Evolutionary conservation across 1,140 invertebrate genomes (phyloP).

Genomic region (Trichoplusia ni): DNA sequence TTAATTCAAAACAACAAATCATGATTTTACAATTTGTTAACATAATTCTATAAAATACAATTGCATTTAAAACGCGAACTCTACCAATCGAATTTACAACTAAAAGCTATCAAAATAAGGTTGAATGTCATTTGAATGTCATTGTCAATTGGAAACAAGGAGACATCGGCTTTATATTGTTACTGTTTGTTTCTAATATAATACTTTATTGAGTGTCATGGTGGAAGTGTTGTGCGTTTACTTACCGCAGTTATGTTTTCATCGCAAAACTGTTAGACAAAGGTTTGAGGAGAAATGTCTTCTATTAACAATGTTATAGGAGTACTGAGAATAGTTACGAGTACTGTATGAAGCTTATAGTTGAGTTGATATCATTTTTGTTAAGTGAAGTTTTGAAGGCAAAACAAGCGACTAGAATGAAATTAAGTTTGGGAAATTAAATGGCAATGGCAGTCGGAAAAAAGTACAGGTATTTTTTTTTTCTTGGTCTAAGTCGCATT

Average conservation of each 20-base stretch:
- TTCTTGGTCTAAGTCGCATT: no score
- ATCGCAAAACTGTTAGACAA: background rate
- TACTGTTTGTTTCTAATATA: constrained; percentile 25
- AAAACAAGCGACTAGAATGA: no score
- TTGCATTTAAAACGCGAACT: background rate
- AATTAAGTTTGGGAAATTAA: no score
- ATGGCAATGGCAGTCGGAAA: no score
- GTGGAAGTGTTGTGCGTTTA: constrained; percentile 2
- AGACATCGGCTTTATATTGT: constrained; percentile 2
- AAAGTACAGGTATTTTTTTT: no score
- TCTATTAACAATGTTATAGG: no score
- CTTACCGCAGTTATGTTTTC: background rate
- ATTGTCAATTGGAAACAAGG: constrained; percentile 15
- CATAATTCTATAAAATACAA: background rate
- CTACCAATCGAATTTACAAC: background rate
- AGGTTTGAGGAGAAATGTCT: no score
- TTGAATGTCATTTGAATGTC: background rate
- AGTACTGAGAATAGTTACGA: no score
- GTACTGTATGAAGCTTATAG: no score
- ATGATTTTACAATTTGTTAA: background rate
- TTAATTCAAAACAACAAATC: background rate
- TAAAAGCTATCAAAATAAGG: background rate
- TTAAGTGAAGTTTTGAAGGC: no score
- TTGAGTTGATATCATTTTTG: no score
- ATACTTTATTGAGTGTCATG: constrained; percentile 13